Evolutionary conservation across 1,140 invertebrate genomes (phyloP).

Genomic region (Drosophila paulistorum): DNA sequence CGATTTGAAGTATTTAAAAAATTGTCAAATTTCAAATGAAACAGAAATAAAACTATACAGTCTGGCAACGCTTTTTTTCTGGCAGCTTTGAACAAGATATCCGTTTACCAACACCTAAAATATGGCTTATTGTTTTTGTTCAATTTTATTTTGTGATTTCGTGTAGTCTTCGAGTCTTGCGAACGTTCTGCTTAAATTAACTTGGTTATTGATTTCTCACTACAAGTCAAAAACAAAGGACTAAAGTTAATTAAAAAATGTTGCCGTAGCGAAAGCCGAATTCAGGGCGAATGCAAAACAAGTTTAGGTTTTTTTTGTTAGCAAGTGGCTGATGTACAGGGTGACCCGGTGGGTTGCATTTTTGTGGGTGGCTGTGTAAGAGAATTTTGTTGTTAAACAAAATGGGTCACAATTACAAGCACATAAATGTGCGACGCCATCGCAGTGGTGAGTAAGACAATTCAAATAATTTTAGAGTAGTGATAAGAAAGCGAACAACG

Average conservation of each 20-base stretch:
- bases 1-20: no score
- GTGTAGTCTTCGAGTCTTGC: neutral
- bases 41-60: neutral
- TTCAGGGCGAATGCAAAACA: neutral
- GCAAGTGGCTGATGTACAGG: constrained; percentile 34
- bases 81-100: neutral
- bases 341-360: constrained; percentile 12
- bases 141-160: neutral
- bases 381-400: constrained; percentile 14
- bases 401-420: constrained; percentile 55
- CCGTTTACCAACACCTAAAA: neutral
- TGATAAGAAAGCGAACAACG: constrained; percentile 25
- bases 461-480: constrained; percentile 27
- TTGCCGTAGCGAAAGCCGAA: neutral
- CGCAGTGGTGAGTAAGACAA: constrained; percentile 58
- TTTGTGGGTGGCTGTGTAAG: neutral
- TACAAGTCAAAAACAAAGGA: neutral
- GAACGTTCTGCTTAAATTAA: neutral
- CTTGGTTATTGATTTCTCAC: neutral
- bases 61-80: neutral
- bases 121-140: neutral
- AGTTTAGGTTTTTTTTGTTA: neutral
- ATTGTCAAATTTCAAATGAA: neutral
- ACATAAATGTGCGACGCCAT: constrained; percentile 33
- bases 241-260: neutral